Evolutionary conservation across 1,140 invertebrate genomes (phyloP).

Genomic region (Camponotus floridanus): DNA sequence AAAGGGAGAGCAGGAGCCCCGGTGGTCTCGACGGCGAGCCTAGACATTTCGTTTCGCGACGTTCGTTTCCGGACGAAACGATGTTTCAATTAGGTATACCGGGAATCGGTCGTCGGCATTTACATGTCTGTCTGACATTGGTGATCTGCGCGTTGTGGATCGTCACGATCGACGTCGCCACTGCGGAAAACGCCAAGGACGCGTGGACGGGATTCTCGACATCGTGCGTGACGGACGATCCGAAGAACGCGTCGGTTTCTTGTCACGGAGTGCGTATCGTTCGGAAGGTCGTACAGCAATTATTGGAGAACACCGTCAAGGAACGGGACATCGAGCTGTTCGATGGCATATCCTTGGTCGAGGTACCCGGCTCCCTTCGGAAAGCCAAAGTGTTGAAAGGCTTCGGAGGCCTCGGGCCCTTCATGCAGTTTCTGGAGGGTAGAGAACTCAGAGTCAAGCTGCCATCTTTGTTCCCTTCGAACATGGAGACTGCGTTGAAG

Average conservation of each 20-base stretch:
- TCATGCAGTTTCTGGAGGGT: slow-evolving; percentile 89
- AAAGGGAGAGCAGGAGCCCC: not conserved
- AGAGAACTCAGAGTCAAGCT: slow-evolving; percentile 91
- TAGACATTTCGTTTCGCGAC: slow-evolving; percentile 7
- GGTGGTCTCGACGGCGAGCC: slow-evolving; percentile 6
- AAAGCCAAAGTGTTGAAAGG: slow-evolving; percentile 85
- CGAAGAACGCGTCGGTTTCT: slow-evolving; percentile 83
- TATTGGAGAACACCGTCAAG: slow-evolving; percentile 81
- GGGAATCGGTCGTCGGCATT: not conserved
- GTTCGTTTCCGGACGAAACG: not conserved
- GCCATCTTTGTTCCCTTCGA: slow-evolving; percentile 86
- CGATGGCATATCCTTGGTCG: slow-evolving; percentile 89
- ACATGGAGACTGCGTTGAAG: slow-evolving; percentile 78
- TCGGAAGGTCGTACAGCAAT: slow-evolving; percentile 84
- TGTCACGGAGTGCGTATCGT: slow-evolving; percentile 86
- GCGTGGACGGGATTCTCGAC: slow-evolving; percentile 79
- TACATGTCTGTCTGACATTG: slow-evolving; percentile 34
- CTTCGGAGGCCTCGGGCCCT: slow-evolving; percentile 85
- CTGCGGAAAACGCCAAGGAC: slow-evolving; percentile 44
- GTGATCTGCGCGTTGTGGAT: slow-evolving; percentile 41
- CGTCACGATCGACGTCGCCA: not conserved
- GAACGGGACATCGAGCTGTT: slow-evolving; percentile 86
- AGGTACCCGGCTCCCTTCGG: slow-evolving; percentile 78
- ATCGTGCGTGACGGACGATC: slow-evolving; percentile 77
- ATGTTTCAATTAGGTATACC: slow-evolving; percentile 43